phyloP scores from a whole-genome alignment of 2,113 vertebrate species.

The Callaeas wilsoni region DNA sequence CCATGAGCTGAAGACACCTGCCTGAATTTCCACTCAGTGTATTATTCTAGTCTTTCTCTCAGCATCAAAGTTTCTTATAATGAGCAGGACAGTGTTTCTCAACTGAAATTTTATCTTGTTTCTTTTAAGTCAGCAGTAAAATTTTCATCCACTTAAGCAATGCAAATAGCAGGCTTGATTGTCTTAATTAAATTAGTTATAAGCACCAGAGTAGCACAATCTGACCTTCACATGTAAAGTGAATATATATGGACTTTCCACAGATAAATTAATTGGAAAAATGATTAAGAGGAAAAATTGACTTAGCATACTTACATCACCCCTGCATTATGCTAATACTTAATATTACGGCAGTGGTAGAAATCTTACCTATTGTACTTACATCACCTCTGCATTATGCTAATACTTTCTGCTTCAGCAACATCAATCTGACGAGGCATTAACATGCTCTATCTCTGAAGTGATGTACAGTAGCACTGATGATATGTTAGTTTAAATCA shows the following conservation, averaged over 20 bases:
- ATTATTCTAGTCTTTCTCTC: not conserved
- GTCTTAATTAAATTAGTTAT: not conserved
- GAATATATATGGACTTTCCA: not conserved
- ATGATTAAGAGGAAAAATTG: not conserved
- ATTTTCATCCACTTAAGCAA: not conserved
- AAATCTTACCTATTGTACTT: slow-evolving; percentile 15
- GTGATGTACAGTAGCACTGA: slow-evolving; percentile 12
- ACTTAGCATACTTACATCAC: not conserved
- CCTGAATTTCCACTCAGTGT: not conserved
- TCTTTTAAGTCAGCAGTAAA: not conserved
- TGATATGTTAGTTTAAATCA: slow-evolving; percentile 47
- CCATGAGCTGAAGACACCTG: not conserved
- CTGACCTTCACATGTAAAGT: not conserved
- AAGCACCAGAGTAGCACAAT: not conserved
- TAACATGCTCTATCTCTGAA: not conserved
- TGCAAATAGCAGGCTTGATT: not conserved
- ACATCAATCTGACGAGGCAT: slow-evolving; percentile 44
- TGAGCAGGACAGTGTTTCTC: not conserved
- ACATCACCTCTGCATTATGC: slow-evolving; percentile 38
- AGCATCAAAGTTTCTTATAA: not conserved
- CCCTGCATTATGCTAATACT: slow-evolving; percentile 37
- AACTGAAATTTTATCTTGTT: not conserved
- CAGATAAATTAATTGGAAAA: slow-evolving; percentile 4
- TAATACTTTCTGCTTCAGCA: slow-evolving; percentile 25
- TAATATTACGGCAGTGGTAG: not conserved